Evolutionary conservation across 2,797 vertebrate species (phyloP), one percentile per base, ranked within the genome.

Genomic region (Momotus momota): DNA sequence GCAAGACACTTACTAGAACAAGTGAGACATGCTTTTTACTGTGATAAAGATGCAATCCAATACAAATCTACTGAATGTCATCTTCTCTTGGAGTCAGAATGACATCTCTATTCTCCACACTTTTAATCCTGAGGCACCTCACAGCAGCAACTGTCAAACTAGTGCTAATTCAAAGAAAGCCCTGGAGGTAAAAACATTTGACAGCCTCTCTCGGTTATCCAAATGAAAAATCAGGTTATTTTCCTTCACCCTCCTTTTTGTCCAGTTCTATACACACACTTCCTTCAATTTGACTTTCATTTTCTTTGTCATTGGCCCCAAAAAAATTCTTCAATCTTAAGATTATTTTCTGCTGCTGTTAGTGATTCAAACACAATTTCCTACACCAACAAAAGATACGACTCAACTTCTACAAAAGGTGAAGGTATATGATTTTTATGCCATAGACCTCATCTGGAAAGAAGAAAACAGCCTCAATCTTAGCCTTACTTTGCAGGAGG

Each of bases 51-150:
- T 92, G 58, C 91, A 94, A 77, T 97, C 86, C 91, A 92, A 91
- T 96, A 84, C 85, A 94, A 81, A 93, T 91, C 93, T 96, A 96
- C 67, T 58, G 81, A 95, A 96, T 88, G 94, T 97, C 96, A 94
- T 97, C 93, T 86, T 96, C 82, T 89, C 93, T 97, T 97, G 96
- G 91, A 97, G 90, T 94, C 94, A 96, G 81, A 91, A 88, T 91
- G 91, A 94, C 93, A 97, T 96, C 90, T 97, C 94, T 94, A 92
- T 97, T 97, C 95, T 95, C 82, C 88, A 85, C 83, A 88, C 92
- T 97, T 96, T 94, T 94, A 97, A 98, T 97, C 94, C 94, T 94
- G 60, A 96, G 95, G 92, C 96, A 92, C 88, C 94, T 84, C 95
- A 92, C 96, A 96, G 96, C 90, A 94, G 94, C 94, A 86, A 93